These are phyloP conservation scores for Natator depressus DNA, from an alignment of 2,113 vertebrate genomes.

Conservation along the genomic window DNA sequence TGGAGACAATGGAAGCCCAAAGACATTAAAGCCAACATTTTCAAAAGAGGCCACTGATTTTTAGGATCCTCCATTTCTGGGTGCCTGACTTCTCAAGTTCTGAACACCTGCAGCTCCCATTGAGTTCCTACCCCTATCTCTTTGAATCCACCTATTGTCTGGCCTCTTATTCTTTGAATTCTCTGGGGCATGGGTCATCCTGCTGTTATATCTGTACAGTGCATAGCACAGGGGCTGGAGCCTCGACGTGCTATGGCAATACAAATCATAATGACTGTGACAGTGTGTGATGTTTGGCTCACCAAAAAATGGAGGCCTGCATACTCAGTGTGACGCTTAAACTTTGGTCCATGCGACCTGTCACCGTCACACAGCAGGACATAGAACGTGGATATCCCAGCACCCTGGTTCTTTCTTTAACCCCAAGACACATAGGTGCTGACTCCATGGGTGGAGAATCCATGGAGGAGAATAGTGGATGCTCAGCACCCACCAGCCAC, in stretches of 20 bases:
- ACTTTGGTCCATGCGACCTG: background rate
- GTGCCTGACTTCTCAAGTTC: background rate
- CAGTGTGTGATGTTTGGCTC: background rate
- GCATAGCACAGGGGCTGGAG: background rate
- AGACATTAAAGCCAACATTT: background rate
- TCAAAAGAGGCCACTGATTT: background rate
- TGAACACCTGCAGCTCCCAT: background rate
- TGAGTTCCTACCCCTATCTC: background rate
- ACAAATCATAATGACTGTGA: background rate
- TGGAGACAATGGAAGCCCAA: background rate
- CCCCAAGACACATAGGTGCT: too few relatives aligned
- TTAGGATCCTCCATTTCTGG: fast-evolving
- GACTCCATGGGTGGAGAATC: too few relatives aligned
- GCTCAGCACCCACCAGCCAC: too few relatives aligned
- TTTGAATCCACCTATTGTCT: background rate
- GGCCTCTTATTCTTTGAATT: background rate
- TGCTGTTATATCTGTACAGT: background rate
- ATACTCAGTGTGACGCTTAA: background rate
- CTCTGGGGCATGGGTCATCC: background rate
- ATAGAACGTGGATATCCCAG: background rate
- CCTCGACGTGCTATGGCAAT: background rate
- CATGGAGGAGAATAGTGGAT: too few relatives aligned
- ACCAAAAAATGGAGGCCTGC: background rate
- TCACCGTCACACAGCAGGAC: background rate
- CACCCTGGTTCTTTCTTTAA: background rate